A percentile compares a stretch with the other conserved stretches of the same genome.
Evolutionary conservation across 1,140 invertebrate genomes (phyloP).

Genomic region (Drosophila rhopaloa): DNA sequence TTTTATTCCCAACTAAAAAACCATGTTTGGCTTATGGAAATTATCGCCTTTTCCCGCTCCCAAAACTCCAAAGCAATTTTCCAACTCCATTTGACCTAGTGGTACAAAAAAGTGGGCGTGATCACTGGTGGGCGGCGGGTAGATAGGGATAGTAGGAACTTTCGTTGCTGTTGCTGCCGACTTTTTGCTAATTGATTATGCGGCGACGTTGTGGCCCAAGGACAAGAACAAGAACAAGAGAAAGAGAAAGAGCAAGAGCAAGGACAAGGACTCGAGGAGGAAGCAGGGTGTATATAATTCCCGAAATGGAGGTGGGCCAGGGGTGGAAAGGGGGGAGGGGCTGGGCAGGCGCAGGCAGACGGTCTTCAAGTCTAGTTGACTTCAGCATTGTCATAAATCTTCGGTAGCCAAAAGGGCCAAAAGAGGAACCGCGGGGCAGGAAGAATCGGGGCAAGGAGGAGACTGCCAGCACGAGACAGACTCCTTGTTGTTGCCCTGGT

Average conservation of each 20-base stretch:
- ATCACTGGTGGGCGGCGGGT: not conserved
- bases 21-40: not conserved
- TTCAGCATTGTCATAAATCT: slow-evolving; percentile 47
- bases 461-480: slow-evolving; percentile 29
- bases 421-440: slow-evolving; percentile 4
- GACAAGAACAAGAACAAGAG: slow-evolving; percentile 28
- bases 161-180: slow-evolving; percentile 7
- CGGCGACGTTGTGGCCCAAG: slow-evolving; percentile 43
- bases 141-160: slow-evolving; percentile 20
- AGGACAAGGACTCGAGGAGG: slow-evolving; percentile 25
- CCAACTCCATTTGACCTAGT: slow-evolving; percentile 31
- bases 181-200: slow-evolving; percentile 47
- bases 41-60: not conserved
- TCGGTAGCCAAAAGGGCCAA: slow-evolving; percentile 29
- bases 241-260: slow-evolving; percentile 18
- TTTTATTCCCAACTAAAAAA: not conserved
- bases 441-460: slow-evolving; percentile 2
- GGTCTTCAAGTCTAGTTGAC: slow-evolving; percentile 51
- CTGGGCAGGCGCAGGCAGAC: slow-evolving; percentile 15
- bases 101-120: slow-evolving; percentile 29
- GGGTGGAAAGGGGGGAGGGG: not conserved
- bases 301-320: not conserved
- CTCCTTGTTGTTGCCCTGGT: slow-evolving; percentile 30
- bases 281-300: not conserved
- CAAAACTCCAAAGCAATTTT: not conserved